Conservation (phyloP, 2,888 invertebrate genomes). For the Synergus umbraculus region DNA sequence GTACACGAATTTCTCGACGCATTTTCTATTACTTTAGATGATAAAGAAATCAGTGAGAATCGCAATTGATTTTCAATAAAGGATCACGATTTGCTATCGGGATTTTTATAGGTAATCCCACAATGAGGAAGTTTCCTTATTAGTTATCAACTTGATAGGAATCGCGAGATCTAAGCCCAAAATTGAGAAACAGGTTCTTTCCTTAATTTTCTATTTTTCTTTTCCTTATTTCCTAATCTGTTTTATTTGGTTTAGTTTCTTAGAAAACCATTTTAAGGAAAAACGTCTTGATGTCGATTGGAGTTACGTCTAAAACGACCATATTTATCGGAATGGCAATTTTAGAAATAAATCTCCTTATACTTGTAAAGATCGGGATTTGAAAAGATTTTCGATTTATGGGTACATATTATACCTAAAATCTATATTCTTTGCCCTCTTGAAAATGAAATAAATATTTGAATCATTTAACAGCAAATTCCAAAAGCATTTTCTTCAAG, state of each 20-base stretch:
- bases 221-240: constrained; percentile 1
- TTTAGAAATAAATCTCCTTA: too few relatives aligned
- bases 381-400: constrained; percentile 14
- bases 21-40: neutral
- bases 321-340: too few relatives aligned
- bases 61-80: constrained; percentile 3
- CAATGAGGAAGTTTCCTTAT: neutral
- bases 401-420: neutral
- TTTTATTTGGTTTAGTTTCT: neutral
- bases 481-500: neutral
- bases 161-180: constrained; percentile 2
- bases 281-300: neutral
- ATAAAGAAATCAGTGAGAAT: constrained; percentile 15
- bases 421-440: constrained; percentile 2
- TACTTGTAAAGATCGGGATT: constrained; percentile 3
- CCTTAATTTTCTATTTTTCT: neutral
- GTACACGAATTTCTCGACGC: neutral
- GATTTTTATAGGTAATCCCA: neutral
- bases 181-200: neutral
- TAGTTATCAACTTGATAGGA: neutral
- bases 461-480: neutral
- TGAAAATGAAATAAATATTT: neutral
- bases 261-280: neutral
- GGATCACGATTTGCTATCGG: neutral
- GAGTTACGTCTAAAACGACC: neutral